phyloP scores from a whole-genome alignment of 2,797 vertebrate species.

The Hephaestus fuliginosus region DNA sequence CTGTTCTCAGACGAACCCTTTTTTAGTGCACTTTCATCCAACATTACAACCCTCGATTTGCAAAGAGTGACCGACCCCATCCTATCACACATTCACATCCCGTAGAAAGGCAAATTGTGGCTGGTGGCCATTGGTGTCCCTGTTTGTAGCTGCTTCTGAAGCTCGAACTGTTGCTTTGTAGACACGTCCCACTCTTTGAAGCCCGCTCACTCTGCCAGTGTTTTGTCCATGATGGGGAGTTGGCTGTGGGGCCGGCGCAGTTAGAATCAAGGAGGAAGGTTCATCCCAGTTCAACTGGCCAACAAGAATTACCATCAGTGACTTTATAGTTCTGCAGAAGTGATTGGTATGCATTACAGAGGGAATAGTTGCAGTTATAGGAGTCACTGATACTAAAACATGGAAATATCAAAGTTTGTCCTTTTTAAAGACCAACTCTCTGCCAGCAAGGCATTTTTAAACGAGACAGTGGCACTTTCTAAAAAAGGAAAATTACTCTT shows the following conservation, averaged over 20 bases:
- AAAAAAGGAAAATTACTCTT: neutral
- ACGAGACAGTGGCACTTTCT: neutral
- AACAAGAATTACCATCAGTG: slow-evolving; percentile 18
- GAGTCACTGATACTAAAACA: slow-evolving; percentile 16
- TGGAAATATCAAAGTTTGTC: slow-evolving; percentile 10
- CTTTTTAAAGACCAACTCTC: slow-evolving; percentile 13
- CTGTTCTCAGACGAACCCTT: slow-evolving; percentile 13
- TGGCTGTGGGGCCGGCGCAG: slow-evolving; percentile 32
- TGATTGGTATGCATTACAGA: slow-evolving; percentile 15
- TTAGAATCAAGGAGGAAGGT: slow-evolving; percentile 36
- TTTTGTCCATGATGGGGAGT: slow-evolving; percentile 46
- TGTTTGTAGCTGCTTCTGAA: slow-evolving; percentile 69
- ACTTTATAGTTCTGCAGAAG: slow-evolving; percentile 31
- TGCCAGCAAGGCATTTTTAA: slow-evolving; percentile 10
- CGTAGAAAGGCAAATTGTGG: slow-evolving; percentile 40
- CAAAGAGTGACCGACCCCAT: slow-evolving; percentile 17
- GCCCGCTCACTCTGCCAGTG: slow-evolving; percentile 49
- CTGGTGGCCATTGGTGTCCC: slow-evolving; percentile 53
- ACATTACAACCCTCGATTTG: slow-evolving; percentile 30
- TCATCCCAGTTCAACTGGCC: slow-evolving; percentile 41
- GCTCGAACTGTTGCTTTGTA: slow-evolving; percentile 66
- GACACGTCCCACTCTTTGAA: slow-evolving; percentile 68
- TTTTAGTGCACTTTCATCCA: slow-evolving; percentile 9
- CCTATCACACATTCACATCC: slow-evolving; percentile 49
- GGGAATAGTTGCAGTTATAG: slow-evolving; percentile 4